Conservation (phyloP, 2,888 invertebrate species). For the Euphydryas editha region DNA sequence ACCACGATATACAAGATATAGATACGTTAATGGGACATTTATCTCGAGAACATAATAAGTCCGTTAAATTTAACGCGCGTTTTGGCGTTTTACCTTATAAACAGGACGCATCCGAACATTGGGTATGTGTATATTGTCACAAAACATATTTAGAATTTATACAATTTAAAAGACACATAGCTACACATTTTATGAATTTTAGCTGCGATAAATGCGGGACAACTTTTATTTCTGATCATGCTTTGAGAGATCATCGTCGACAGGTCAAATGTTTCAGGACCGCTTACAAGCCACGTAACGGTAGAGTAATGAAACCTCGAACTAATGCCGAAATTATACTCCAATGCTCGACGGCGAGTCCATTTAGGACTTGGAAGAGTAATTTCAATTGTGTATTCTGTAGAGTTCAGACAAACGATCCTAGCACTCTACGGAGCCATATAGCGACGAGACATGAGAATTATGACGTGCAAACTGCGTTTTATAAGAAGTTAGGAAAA, state of each 20-base stretch:
- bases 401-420: constrained; percentile 71
- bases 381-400: constrained; percentile 78
- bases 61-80: constrained; percentile 69
- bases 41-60: constrained; percentile 63
- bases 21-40: constrained; percentile 71
- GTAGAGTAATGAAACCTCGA: constrained; percentile 64
- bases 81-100: constrained; percentile 76
- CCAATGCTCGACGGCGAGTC: constrained; percentile 73
- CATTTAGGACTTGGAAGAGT: constrained; percentile 75
- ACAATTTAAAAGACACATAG: constrained; percentile 70
- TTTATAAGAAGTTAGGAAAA: constrained; percentile 76
- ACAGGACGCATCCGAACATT: constrained; percentile 58
- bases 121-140: constrained; percentile 70
- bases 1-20: constrained; percentile 60
- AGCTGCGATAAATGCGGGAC: constrained; percentile 76
- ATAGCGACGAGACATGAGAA: constrained; percentile 66
- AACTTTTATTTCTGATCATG: constrained; percentile 70
- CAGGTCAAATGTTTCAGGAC: constrained; percentile 74
- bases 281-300: constrained; percentile 73
- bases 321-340: constrained; percentile 75
- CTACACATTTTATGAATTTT: constrained; percentile 72
- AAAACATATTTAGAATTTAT: constrained; percentile 63
- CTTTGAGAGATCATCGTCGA: constrained; percentile 69
- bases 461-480: constrained; percentile 71
- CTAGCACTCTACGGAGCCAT: constrained; percentile 65